Percentiles rank a stretch among this genome's conserved stretches.
Evolutionary conservation across 2,797 vertebrate genomes (phyloP).

Genomic region (Chromis chromis): DNA sequence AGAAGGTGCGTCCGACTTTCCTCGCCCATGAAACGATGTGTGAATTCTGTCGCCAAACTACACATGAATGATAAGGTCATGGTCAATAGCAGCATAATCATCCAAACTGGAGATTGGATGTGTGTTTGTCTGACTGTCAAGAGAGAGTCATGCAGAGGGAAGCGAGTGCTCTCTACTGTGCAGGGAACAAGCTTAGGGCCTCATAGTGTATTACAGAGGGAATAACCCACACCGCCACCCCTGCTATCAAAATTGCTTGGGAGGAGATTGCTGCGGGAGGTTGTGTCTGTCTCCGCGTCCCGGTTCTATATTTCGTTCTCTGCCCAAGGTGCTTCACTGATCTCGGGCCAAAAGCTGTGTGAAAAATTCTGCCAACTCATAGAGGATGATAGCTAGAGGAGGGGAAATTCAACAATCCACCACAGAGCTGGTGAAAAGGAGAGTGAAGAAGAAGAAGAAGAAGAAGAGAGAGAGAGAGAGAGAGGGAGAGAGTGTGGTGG

Average conservation of each 20-base stretch:
- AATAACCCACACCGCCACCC: slow-evolving; percentile 74
- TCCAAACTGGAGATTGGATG: slow-evolving; percentile 74
- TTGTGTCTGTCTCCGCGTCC: slow-evolving; percentile 74
- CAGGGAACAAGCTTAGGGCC: slow-evolving; percentile 74
- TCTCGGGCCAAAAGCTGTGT: slow-evolving; percentile 79
- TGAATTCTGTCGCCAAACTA: slow-evolving; percentile 59
- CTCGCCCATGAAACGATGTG: slow-evolving; percentile 22
- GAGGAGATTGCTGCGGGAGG: slow-evolving; percentile 81
- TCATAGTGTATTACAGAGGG: slow-evolving; percentile 75
- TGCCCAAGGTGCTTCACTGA: slow-evolving; percentile 81
- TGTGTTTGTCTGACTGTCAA: slow-evolving; percentile 75
- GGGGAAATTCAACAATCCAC: slow-evolving; percentile 74
- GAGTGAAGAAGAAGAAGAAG: slow-evolving; percentile 30
- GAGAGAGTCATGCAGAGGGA: slow-evolving; percentile 69
- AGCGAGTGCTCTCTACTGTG: slow-evolving; percentile 70
- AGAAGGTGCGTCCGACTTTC: slow-evolving; percentile 20
- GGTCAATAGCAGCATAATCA: slow-evolving; percentile 76
- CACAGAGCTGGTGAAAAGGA: slow-evolving; percentile 49
- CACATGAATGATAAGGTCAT: slow-evolving; percentile 73
- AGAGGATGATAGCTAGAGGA: slow-evolving; percentile 76
- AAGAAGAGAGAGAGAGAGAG: slow-evolving; percentile 12
- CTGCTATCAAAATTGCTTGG: slow-evolving; percentile 81
- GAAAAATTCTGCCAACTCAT: slow-evolving; percentile 79
- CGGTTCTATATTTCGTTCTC: slow-evolving; percentile 78
- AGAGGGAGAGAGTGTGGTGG: background rate